Evolutionary conservation across 2,113 vertebrate species (phyloP).

Genomic region (Pandion haliaetus): DNA sequence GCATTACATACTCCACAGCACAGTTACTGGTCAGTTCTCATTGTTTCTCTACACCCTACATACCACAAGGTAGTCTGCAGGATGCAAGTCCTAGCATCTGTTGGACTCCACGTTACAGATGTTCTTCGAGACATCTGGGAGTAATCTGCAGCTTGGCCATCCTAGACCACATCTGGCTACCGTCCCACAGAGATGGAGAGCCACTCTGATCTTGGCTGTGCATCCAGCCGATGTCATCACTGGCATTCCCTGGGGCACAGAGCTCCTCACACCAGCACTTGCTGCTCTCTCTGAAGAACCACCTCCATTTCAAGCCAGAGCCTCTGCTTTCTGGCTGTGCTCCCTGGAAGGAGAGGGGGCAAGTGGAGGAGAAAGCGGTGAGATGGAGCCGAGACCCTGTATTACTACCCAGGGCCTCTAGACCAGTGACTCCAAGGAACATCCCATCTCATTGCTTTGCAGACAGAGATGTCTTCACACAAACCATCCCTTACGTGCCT

Average conservation of each 20-base stretch:
- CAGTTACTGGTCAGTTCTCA: not conserved
- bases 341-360: not conserved
- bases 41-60: not conserved
- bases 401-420: not conserved
- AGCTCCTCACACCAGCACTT: not conserved
- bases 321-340: not conserved
- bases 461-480: not conserved
- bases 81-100: not conserved
- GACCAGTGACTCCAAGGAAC: not conserved
- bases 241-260: fast-evolving
- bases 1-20: not conserved
- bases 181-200: not conserved
- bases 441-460: not conserved
- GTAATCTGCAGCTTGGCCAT: not conserved
- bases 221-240: fast-evolving
- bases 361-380: not conserved
- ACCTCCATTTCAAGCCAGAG: not conserved
- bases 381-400: not conserved
- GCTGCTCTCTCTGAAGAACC: not conserved
- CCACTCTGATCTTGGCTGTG: fast-evolving
- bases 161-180: not conserved
- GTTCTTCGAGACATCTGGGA: not conserved
- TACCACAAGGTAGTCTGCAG: fast-evolving
- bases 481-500: not conserved
- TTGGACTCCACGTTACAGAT: not conserved